These are phyloP conservation scores for Ophraella communa DNA, from an alignment of 2,888 invertebrate species.

Conservation along the genomic window DNA sequence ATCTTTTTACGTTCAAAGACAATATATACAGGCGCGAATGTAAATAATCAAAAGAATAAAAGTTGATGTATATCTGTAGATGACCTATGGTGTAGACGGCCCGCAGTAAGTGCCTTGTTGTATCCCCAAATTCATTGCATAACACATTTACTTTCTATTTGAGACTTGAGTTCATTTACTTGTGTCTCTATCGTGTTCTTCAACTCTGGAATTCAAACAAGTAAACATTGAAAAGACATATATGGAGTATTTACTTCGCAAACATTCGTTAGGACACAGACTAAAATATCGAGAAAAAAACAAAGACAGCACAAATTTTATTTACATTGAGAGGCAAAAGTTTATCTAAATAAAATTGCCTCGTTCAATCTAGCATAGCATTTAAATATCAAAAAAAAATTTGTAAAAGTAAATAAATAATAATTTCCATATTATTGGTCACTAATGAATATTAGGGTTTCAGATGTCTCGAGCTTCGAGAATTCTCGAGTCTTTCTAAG, in stretches of 20 bases:
- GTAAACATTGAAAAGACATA: constrained; percentile 35
- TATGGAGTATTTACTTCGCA: constrained; percentile 6
- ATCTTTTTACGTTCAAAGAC: not conserved
- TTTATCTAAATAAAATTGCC: too few relatives aligned
- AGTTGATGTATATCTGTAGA: constrained; percentile 33
- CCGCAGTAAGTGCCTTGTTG: constrained; percentile 59
- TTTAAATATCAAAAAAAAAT: too few relatives aligned
- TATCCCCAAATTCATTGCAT: constrained; percentile 80
- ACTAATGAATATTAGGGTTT: too few relatives aligned
- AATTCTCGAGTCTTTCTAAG: too few relatives aligned
- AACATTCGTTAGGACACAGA: constrained; percentile 19
- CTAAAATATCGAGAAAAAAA: constrained; percentile 15
- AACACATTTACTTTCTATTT: constrained; percentile 95
- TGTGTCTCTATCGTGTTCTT: constrained; percentile 97
- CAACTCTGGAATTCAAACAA: constrained; percentile 77
- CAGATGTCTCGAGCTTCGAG: too few relatives aligned
- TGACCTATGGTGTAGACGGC: constrained; percentile 41
- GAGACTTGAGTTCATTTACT: constrained; percentile 95
- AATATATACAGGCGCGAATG: constrained; percentile 4
- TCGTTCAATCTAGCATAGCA: too few relatives aligned
- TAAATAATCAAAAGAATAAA: constrained; percentile 19
- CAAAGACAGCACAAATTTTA: not conserved
- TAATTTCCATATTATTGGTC: too few relatives aligned
- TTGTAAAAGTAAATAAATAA: too few relatives aligned
- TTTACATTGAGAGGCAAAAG: too few relatives aligned